Evolutionary conservation across 2,888 invertebrate genomes (phyloP).

Genomic region (Rotaria macrura): DNA sequence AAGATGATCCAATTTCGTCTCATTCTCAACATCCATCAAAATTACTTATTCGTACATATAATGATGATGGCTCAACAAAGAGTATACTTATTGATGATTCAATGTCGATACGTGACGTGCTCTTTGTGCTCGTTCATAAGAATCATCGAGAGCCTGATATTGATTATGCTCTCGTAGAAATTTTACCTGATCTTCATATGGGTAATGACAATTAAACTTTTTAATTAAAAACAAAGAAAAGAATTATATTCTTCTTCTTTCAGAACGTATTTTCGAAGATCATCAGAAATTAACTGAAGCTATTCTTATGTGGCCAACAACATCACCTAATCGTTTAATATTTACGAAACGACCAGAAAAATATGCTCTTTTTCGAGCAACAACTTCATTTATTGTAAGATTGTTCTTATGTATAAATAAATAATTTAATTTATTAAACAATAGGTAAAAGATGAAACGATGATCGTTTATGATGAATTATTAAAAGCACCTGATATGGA

Average conservation of each 20-base stretch:
- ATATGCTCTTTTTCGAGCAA: slow-evolving; percentile 62
- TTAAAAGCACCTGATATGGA: slow-evolving; percentile 66
- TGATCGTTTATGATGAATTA: slow-evolving; percentile 8
- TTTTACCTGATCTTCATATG: slow-evolving; percentile 88
- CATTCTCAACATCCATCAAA: background rate
- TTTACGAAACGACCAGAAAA: slow-evolving; percentile 59
- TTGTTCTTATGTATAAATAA: too few species aligned
- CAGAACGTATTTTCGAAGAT: slow-evolving; percentile 90
- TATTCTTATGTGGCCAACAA: slow-evolving; percentile 86
- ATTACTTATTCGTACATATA: slow-evolving; percentile 29
- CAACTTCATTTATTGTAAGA: background rate
- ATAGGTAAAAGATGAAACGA: background rate
- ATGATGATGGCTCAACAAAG: slow-evolving; percentile 80
- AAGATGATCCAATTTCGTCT: background rate
- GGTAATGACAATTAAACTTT: slow-evolving; percentile 57
- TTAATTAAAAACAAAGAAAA: slow-evolving; percentile 39
- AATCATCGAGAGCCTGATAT: slow-evolving; percentile 71
- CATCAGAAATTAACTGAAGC: slow-evolving; percentile 92
- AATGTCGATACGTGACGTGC: slow-evolving; percentile 64
- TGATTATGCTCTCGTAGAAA: slow-evolving; percentile 89
- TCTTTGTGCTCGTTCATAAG: slow-evolving; percentile 66
- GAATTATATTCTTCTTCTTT: background rate
- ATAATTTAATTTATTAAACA: too few species aligned
- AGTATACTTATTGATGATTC: slow-evolving; percentile 89
- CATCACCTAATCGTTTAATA: slow-evolving; percentile 85